Conservation (phyloP, 2,888 invertebrate genomes). For the Lithophane ornitopus region DNA sequence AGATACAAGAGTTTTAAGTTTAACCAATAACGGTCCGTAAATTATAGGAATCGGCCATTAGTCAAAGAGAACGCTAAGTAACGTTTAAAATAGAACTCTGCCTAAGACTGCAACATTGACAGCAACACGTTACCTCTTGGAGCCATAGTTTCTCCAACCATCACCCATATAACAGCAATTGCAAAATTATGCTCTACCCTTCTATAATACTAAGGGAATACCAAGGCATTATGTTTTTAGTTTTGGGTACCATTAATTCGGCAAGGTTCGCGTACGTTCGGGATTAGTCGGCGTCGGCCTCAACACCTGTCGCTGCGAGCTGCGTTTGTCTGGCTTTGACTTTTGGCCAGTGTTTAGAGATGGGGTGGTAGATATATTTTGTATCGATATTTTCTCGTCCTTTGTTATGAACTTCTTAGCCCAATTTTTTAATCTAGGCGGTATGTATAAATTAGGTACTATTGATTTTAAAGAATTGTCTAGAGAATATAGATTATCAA, state of each 20-base stretch:
- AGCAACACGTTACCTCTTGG: too few species aligned
- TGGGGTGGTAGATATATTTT: constrained; percentile 29
- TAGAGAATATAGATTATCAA: background rate
- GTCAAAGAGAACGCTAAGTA: too few species aligned
- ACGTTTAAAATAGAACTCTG: too few species aligned
- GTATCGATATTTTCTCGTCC: constrained; percentile 36
- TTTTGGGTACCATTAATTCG: constrained; percentile 48
- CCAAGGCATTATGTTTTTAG: constrained; percentile 39
- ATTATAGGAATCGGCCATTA: too few species aligned
- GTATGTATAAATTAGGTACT: background rate
- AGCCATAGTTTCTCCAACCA: background rate
- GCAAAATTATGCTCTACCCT: background rate
- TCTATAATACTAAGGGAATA: background rate
- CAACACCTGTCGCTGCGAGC: constrained; percentile 84
- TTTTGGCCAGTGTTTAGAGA: constrained; percentile 61
- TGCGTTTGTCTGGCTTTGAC: constrained; percentile 72
- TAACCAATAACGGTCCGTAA: too few species aligned
- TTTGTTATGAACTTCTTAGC: background rate
- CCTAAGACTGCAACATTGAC: too few species aligned
- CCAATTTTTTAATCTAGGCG: background rate
- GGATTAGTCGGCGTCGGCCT: constrained; percentile 56
- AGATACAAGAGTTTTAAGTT: too few species aligned
- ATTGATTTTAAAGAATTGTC: background rate
- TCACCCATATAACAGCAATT: background rate
- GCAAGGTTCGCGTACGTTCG: constrained; percentile 55